phyloP scores from a whole-genome alignment of 2,797 vertebrate species.

The Remorina albescens region DNA sequence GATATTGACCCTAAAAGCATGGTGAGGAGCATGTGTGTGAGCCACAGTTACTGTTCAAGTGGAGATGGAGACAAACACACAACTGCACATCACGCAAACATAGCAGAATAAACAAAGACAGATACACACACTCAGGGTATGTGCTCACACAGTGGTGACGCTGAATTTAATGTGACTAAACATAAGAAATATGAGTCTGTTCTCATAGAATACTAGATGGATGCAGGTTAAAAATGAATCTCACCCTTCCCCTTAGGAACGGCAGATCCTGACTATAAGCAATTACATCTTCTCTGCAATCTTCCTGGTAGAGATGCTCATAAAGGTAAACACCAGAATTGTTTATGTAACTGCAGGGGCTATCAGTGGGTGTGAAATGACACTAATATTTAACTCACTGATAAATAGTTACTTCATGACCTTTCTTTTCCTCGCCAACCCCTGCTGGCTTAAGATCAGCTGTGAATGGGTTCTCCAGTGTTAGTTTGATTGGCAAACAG shows the following conservation, averaged over 20 bases:
- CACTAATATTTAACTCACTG: background rate
- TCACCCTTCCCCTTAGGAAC: constrained; percentile 81
- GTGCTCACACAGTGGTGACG: background rate
- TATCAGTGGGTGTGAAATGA: background rate
- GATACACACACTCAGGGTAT: background rate
- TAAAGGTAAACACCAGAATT: constrained; percentile 86
- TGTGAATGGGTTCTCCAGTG: background rate
- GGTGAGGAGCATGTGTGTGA: constrained; percentile 69
- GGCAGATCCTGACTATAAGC: constrained; percentile 86
- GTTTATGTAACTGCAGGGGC: background rate
- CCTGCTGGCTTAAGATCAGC: background rate
- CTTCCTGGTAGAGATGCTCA: constrained; percentile 91
- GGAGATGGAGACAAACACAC: background rate
- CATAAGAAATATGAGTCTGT: background rate
- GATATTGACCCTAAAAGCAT: constrained; percentile 85
- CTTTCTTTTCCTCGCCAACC: background rate
- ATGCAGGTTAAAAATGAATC: background rate
- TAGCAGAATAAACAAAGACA: background rate
- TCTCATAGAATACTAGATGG: background rate
- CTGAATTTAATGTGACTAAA: background rate
- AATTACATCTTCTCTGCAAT: constrained; percentile 90
- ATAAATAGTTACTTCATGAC: background rate
- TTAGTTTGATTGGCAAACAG: background rate
- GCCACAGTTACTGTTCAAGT: background rate
- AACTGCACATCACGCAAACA: background rate